These are phyloP conservation scores for Cerastis leucographa DNA, from an alignment of 2,888 invertebrate species.

Conservation along the genomic window DNA sequence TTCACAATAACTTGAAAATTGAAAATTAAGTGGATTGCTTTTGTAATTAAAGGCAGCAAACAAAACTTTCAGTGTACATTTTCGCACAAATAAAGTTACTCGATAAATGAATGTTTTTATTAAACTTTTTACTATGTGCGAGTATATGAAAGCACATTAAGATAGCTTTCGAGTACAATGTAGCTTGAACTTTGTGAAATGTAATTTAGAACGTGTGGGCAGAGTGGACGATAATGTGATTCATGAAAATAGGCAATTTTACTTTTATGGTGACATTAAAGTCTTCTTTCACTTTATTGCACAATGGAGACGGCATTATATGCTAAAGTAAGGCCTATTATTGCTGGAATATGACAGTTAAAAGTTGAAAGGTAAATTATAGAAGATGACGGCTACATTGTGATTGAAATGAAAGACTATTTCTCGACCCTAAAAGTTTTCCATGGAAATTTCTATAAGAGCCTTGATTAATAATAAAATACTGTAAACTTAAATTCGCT, in stretches of 20 bases:
- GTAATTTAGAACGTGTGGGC: slow-evolving; percentile 73
- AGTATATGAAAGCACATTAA: slow-evolving; percentile 39
- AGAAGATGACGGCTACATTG: slow-evolving; percentile 1
- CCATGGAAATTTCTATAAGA: not conserved
- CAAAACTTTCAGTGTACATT: slow-evolving; percentile 23
- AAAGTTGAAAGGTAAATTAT: slow-evolving; percentile 23
- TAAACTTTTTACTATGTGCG: slow-evolving; percentile 49
- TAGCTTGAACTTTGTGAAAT: slow-evolving; percentile 64
- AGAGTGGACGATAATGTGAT: slow-evolving; percentile 72
- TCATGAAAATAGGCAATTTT: slow-evolving; percentile 76
- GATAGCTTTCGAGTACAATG: slow-evolving; percentile 45
- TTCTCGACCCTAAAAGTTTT: not conserved
- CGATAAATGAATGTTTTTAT: slow-evolving; percentile 53
- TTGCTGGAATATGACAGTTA: slow-evolving; percentile 27
- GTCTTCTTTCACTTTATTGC: slow-evolving; percentile 71
- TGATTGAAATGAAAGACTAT: slow-evolving; percentile 5
- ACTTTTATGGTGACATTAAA: slow-evolving; percentile 77
- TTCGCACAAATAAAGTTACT: slow-evolving; percentile 28
- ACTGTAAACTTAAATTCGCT: not conserved
- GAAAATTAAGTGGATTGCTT: slow-evolving; percentile 40
- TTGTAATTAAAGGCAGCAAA: slow-evolving; percentile 42
- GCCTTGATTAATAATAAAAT: not conserved
- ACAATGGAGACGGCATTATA: slow-evolving; percentile 65
- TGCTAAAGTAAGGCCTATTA: slow-evolving; percentile 49
- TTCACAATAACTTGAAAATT: slow-evolving; percentile 37